phyloP scores from a whole-genome alignment of 2,113 vertebrate species.

The Scomber scombrus region DNA sequence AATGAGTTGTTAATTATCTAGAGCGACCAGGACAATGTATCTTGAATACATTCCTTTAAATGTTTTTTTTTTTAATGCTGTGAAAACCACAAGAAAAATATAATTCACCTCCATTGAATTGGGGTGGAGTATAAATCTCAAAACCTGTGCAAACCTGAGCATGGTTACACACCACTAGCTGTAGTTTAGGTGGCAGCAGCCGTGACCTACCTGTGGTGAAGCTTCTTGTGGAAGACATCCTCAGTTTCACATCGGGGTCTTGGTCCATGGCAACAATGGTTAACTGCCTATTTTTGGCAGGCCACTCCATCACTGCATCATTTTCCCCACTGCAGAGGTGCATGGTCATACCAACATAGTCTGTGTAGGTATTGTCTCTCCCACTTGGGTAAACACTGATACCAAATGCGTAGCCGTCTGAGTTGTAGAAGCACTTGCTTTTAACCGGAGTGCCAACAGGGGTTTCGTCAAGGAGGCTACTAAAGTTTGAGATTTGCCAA shows the following conservation, averaged over 20 bases:
- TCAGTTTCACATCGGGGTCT: slow-evolving; percentile 84
- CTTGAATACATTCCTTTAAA: too few species aligned
- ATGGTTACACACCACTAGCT: too few species aligned
- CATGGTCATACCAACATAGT: slow-evolving; percentile 83
- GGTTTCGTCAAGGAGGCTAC: slow-evolving; percentile 62
- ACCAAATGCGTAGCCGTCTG: slow-evolving; percentile 90
- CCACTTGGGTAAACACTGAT: slow-evolving; percentile 85
- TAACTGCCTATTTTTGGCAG: slow-evolving; percentile 87
- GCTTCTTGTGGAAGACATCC: slow-evolving; percentile 91
- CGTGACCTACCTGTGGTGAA: slow-evolving; percentile 85
- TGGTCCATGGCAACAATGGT: slow-evolving; percentile 89
- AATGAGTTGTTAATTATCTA: too few species aligned
- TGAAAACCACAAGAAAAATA: too few species aligned
- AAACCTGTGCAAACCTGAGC: too few species aligned
- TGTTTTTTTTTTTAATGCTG: too few species aligned
- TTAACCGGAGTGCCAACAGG: slow-evolving; percentile 21
- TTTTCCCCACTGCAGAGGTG: slow-evolving; percentile 91
- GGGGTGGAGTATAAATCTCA: too few species aligned
- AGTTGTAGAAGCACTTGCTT: slow-evolving; percentile 87
- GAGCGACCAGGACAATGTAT: too few species aligned
- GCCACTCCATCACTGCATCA: slow-evolving; percentile 91
- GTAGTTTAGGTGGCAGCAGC: background rate
- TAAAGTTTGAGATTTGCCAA: slow-evolving; percentile 89
- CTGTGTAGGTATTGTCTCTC: background rate
- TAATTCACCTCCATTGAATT: too few species aligned